phyloP scores from a whole-genome alignment of 2,888 invertebrate genomes.

The Oeneis ivallda region DNA sequence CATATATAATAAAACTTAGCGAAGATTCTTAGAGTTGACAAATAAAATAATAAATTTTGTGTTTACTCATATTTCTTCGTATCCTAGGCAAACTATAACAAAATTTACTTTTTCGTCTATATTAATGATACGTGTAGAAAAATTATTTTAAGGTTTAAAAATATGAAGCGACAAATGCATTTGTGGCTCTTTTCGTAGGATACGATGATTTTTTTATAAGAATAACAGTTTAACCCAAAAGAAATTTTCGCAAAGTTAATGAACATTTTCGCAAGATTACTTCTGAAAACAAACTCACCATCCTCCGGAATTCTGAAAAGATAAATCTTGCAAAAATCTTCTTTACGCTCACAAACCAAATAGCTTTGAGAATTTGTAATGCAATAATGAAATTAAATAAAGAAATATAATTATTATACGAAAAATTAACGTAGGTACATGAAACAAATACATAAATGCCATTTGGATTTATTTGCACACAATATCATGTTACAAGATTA shows the following conservation, averaged over 20 bases:
- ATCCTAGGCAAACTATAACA: too few relatives aligned
- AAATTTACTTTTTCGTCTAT: too few relatives aligned
- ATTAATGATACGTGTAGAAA: too few relatives aligned
- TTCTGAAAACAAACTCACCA: slow-evolving; percentile 68
- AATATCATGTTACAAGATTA: slow-evolving; percentile 57
- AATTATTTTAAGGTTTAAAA: too few relatives aligned
- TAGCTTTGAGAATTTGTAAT: slow-evolving; percentile 19
- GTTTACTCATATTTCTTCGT: neutral
- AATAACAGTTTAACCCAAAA: slow-evolving; percentile 29
- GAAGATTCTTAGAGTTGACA: slow-evolving; percentile 53
- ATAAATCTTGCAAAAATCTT: slow-evolving; percentile 72
- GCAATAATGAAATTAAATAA: slow-evolving; percentile 1
- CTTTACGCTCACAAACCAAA: slow-evolving; percentile 57
- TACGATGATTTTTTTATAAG: neutral
- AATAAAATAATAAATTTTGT: slow-evolving; percentile 25
- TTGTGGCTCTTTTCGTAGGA: too few relatives aligned
- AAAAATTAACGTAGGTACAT: neutral
- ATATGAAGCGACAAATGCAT: too few relatives aligned
- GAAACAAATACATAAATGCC: slow-evolving; percentile 19
- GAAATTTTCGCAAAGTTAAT: slow-evolving; percentile 62
- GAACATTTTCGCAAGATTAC: slow-evolving; percentile 70
- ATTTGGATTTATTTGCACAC: slow-evolving; percentile 38
- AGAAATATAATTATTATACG: neutral
- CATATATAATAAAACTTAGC: slow-evolving; percentile 54
- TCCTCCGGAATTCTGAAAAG: slow-evolving; percentile 76